Base-by-base conservation (phyloP, 2,113 vertebrate genomes). In the Sisor rabdophorus region DNA sequence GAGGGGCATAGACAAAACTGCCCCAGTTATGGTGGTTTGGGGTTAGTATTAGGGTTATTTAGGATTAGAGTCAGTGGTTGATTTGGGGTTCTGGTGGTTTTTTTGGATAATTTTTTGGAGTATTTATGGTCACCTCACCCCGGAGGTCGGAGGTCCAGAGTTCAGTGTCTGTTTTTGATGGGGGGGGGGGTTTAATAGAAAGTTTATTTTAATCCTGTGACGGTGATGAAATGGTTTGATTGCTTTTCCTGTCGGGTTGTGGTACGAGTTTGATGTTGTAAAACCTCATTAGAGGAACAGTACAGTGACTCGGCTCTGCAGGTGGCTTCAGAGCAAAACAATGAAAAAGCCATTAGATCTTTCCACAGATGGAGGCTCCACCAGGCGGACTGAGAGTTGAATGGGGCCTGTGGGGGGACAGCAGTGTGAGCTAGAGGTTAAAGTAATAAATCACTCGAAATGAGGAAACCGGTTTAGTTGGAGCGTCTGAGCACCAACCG, bases 381-480 rank as follows among this genome's bases (percentile, higher is more conserved):
- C 32, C 32, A 36, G 32, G 2, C 32, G 32, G 3, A 36, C 32
- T 36, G 32, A 61, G 28, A 56, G 68, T 53, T 72, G 40, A 56
- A 61, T 68, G 54, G 16, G 47, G 80, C 80, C 70, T 13, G 81
- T 65, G 88, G 83, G 86, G 83, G 84, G 89, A 70, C 61, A 69
- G 44, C 76, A 22, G 56, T 36, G 78, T 80, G 84, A 77, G 83
- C 83, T 88, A 87, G 22, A 73, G 74, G 80, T 84, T 82, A n/a
- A 68, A 81, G 80, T 81, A 83, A 79, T 91, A 89, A 91, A 91
- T 91, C 88, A 89, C 86, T 89, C 87, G 88, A 89, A 87, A 90
- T 90, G 89, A 87, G 55, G 83, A 86, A 84, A 81, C 73, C 80
- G 84, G 86, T 80, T 61, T 74, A 83, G 86, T 85, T 81, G 80